Evolutionary conservation across 2,113 vertebrate genomes (phyloP).

Genomic region (Ailuropoda melanoleuca): DNA sequence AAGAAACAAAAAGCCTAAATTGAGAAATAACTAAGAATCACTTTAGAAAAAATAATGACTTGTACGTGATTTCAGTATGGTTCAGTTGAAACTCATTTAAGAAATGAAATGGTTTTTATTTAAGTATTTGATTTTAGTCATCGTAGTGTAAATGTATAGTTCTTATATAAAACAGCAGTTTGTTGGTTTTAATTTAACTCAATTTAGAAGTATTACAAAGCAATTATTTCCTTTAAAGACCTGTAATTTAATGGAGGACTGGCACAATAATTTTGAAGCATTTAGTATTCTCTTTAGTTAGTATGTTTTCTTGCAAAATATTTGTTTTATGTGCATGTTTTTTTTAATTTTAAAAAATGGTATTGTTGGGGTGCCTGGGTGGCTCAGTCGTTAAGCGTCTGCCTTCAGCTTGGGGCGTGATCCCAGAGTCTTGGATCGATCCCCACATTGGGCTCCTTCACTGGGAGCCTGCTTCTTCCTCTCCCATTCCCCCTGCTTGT

Average conservation of each 20-base stretch:
- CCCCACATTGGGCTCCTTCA: no score
- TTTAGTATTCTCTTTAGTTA: not conserved
- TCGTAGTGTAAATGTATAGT: not conserved
- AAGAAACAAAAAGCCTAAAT: not conserved
- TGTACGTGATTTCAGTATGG: not conserved
- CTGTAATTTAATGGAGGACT: not conserved
- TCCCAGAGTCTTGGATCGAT: no score
- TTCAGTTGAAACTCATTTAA: not conserved
- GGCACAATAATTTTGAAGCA: not conserved
- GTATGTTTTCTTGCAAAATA: not conserved
- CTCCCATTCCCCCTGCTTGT: no score
- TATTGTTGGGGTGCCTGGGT: not conserved
- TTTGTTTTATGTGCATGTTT: not conserved
- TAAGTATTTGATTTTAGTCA: not conserved
- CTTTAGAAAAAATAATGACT: not conserved
- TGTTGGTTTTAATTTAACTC: not conserved
- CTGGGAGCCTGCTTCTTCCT: no score
- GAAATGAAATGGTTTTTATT: not conserved
- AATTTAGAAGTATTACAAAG: not conserved
- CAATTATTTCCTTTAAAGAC: constrained; percentile 17
- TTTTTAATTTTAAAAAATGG: not conserved
- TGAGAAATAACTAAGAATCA: constrained; percentile 15
- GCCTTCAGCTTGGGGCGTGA: no score
- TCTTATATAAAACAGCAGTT: not conserved
- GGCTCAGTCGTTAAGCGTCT: no score